Evolutionary conservation across 2,888 invertebrate genomes (phyloP).

Genomic region (Ophion ellenae): DNA sequence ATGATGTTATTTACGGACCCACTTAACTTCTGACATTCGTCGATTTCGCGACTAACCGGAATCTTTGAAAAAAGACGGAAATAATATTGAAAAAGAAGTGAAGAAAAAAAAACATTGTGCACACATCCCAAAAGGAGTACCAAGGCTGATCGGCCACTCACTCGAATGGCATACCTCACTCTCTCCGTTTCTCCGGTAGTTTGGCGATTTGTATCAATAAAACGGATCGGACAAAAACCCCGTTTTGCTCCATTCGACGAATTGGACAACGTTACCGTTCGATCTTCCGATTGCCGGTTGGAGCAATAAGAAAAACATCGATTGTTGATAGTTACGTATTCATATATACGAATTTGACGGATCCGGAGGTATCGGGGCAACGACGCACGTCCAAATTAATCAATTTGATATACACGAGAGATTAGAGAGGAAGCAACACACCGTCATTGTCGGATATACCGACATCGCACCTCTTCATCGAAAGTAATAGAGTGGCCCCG

Average conservation of each 20-base stretch:
- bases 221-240: background rate
- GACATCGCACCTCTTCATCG: constrained; percentile 73
- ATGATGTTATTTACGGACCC: constrained; percentile 66
- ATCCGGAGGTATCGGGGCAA: constrained; percentile 4
- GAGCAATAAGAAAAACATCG: background rate
- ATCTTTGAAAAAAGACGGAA: constrained; percentile 47
- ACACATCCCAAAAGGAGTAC: constrained; percentile 19
- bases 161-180: background rate
- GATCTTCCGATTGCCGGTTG: background rate
- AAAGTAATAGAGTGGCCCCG: constrained; percentile 16
- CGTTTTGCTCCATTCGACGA: constrained; percentile 16
- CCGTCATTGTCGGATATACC: constrained; percentile 72
- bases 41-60: constrained; percentile 65
- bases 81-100: background rate
- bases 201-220: constrained; percentile 44
- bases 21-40: constrained; percentile 64
- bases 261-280: background rate
- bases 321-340: constrained; percentile 20
- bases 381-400: constrained; percentile 73
- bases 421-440: constrained; percentile 47
- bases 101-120: constrained; percentile 9
- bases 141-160: constrained; percentile 8
- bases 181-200: background rate
- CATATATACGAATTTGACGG: constrained; percentile 4
- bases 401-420: constrained; percentile 60